Base-by-base conservation (phyloP, 2,888 invertebrate genomes). In the Yponomeuta sedellus region DNA sequence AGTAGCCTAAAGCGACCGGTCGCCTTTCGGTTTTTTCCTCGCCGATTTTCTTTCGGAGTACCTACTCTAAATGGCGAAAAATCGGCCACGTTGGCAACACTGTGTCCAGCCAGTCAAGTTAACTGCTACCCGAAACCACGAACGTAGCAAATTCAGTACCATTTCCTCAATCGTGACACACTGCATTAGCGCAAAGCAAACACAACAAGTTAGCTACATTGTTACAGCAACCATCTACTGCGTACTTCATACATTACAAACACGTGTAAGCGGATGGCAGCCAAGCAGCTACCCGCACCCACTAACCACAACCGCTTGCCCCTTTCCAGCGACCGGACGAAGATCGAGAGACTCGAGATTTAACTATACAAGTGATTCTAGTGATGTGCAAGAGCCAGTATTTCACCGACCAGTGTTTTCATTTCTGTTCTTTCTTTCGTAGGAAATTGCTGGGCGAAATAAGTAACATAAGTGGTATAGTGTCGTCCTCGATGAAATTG, bases 281-380 rank as follows among this genome's bases (percentile, higher is more conserved):
- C 40, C 44, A 64, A 16, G 11, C 57, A 65, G 28, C 22, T 10
- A 22, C 19, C 34, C 28, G 19, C 77, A 28, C 12, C 57, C n/a
- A 59, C 82, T 89, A 90, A 91, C 84, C 88, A 90, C 85, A 88
- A 83, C 85, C 88, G 90, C 89, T 90, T 89, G 89, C 84, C 84
- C 83, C 86, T 85, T 90, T 89, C 78, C 90, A 91, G 91, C 87
- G 89, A 86, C 89, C 89, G 91, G 89, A 89, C 88, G 85, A 90
- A 82, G 84, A 78, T 85, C 82, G 83, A 79, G 80, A 89, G 88
- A 83, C 87, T 89, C 78, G 85, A 88, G 85, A 85, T 87, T 70
- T 86, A 86, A 77, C 57, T 68, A 52, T 20, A 40, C 67, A 69
- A 80, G 81, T 83, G 83, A 82, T 81, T 4, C 44, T n/a, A 85